Evolutionary conservation across 2,888 invertebrate species (phyloP), one percentile per base, ranked within the genome.

Genomic region (Lasioglossum marginatum): DNA sequence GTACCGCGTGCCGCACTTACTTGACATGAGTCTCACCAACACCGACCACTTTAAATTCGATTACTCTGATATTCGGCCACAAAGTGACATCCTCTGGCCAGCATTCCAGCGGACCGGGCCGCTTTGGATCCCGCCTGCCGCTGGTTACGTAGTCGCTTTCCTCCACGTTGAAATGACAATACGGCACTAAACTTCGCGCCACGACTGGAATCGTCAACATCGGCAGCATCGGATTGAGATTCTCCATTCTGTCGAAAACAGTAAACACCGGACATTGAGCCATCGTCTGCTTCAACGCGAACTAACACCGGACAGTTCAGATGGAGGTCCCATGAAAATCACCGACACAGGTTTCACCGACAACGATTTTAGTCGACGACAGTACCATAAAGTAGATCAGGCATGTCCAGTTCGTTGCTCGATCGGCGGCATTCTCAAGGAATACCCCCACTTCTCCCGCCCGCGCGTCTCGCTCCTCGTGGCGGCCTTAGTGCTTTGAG

Each of bases 161-260:
- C 87, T 97, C 96, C 71, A 97, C 95, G 88, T 97, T 97, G 90
- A 97, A 96, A 93, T 97, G 97, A 91, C 97, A 97, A 90, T 97
- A 96, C 0, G 97, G 97, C 86, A 97, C 95, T 77, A 97, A 91
- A 86, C 97, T 97, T 90, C 96, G 96, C 0, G 96, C 97, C 70
- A 93, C 95, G 66, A 97, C 94, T 63, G 88, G 63, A 31, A 96
- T 94, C 23, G 91, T 89, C 37, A 95, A 89, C 37, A 92, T 88
- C 16, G 87, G 31, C 16, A 90, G 75, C 0, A 95, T 94, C 57
- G 96, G 96, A 40, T 95, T 89, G 77, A 96, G 94, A 91, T 96
- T 96, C 85, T 96, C 95, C 79, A 97, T 96, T 63, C 94, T 94
- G 78, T 45, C 83, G 78, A 31, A 77, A 27, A 73, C 4, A 63